These are phyloP conservation scores for Campaea margaritaria DNA, from an alignment of 2,888 invertebrate genomes.

Conservation along the genomic window DNA sequence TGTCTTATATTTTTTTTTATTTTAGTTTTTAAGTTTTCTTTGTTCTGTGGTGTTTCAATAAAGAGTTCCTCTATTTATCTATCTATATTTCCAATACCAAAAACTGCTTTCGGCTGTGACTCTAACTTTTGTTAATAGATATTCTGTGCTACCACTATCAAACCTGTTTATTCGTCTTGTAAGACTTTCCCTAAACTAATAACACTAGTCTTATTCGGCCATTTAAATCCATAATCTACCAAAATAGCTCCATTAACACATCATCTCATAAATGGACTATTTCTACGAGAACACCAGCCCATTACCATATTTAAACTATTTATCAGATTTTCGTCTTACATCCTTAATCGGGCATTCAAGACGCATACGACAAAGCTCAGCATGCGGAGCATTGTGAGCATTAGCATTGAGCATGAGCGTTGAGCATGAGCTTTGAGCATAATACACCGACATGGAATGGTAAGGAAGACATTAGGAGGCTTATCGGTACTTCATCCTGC, in stretches of 20 bases:
- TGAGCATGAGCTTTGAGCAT: constrained; percentile 14
- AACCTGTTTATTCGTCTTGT: background rate
- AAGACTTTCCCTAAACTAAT: background rate
- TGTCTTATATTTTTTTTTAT: too few relatives aligned
- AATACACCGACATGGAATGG: constrained; percentile 19
- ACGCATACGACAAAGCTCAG: constrained; percentile 25
- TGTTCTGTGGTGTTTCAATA: too few relatives aligned
- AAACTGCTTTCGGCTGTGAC: too few relatives aligned
- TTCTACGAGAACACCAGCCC: constrained; percentile 10
- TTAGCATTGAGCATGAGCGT: constrained; percentile 24
- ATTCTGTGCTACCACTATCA: too few relatives aligned
- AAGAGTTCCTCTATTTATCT: too few relatives aligned
- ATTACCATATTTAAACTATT: constrained; percentile 35
- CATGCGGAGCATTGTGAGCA: constrained; percentile 16
- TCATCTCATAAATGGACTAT: constrained; percentile 17
- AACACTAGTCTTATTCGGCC: constrained; percentile 10
- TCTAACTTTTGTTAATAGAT: too few relatives aligned
- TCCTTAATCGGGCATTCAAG: constrained; percentile 31
- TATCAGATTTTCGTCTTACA: constrained; percentile 33
- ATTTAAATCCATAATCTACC: constrained; percentile 12
- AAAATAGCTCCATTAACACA: constrained; percentile 23
- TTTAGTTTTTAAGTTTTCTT: too few relatives aligned
- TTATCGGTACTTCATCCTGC: constrained; percentile 31
- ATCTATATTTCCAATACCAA: too few relatives aligned
- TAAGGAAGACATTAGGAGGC: constrained; percentile 30